Evolutionary conservation across 2,888 invertebrate genomes (phyloP).

Genomic region (Cosmia trapezina): DNA sequence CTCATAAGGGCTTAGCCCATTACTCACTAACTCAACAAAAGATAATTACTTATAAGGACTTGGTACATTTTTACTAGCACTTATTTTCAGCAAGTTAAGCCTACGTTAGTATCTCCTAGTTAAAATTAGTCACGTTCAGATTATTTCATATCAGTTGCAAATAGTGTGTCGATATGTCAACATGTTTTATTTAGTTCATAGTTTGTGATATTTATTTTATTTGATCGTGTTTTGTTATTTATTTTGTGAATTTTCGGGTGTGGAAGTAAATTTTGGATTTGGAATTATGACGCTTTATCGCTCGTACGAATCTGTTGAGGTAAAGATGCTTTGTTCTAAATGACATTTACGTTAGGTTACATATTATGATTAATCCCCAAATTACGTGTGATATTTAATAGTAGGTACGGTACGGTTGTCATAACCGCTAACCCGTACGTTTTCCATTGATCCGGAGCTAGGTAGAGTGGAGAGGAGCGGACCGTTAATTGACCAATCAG

Average conservation of each 20-base stretch:
- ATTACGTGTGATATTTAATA: background rate
- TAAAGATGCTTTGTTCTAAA: constrained; percentile 18
- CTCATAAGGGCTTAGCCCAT: constrained; percentile 29
- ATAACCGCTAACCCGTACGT: background rate
- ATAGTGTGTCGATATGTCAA: constrained; percentile 37
- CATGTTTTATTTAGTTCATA: constrained; percentile 9
- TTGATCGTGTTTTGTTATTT: background rate
- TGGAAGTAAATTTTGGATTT: constrained; percentile 8
- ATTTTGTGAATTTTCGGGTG: background rate
- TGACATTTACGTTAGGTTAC: background rate
- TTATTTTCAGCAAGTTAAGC: constrained; percentile 48
- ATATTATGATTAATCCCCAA: background rate
- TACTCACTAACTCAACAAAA: constrained; percentile 32
- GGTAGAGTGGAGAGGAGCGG: too few species aligned
- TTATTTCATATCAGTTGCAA: constrained; percentile 55
- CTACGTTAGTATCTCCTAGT: background rate
- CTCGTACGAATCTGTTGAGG: constrained; percentile 56
- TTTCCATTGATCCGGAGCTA: too few species aligned
- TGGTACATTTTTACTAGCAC: constrained; percentile 38
- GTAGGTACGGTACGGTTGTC: background rate
- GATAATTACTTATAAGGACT: constrained; percentile 39
- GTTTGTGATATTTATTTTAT: background rate
- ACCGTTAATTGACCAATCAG: too few species aligned
- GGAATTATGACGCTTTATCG: constrained; percentile 25
- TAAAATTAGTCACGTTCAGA: constrained; percentile 39